Conservation (phyloP, 2,113 vertebrate genomes). For the Upupa epops region DNA sequence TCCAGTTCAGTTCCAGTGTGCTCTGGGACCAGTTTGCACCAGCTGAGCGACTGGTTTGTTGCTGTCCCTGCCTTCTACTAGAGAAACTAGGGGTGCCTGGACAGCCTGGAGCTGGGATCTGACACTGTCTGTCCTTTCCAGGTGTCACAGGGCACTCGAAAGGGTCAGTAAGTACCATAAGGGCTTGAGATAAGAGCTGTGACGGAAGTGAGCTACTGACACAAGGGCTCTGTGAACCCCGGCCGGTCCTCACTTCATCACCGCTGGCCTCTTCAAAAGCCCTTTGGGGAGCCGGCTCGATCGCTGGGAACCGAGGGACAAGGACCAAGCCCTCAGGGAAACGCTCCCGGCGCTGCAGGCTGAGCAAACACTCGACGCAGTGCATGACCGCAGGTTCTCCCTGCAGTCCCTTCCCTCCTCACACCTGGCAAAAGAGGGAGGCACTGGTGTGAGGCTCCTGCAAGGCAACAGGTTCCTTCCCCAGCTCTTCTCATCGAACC, state of each 20-base stretch:
- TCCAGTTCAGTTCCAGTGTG: too few relatives aligned
- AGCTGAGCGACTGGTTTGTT: not conserved
- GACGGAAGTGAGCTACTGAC: not conserved
- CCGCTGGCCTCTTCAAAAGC: not conserved
- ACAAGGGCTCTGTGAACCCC: not conserved
- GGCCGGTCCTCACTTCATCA: not conserved
- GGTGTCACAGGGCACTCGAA: not conserved
- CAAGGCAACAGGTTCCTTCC: not conserved
- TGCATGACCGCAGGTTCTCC: not conserved
- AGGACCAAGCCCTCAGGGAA: not conserved
- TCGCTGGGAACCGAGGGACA: not conserved
- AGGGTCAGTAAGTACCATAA: not conserved
- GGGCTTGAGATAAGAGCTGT: not conserved
- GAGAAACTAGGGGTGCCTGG: not conserved
- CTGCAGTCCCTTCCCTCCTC: not conserved
- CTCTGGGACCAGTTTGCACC: not conserved
- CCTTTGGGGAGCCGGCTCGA: not conserved
- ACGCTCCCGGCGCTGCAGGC: not conserved
- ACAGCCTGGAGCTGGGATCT: not conserved
- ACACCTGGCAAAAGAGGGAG: not conserved
- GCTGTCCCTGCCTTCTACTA: not conserved
- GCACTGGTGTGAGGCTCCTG: not conserved
- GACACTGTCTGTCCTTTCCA: not conserved
- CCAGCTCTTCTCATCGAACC: not conserved
- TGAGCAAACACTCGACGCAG: slow-evolving; percentile 45